phyloP scores from a whole-genome alignment of 2,113 vertebrate genomes.

The Tonatia bakeri region DNA sequence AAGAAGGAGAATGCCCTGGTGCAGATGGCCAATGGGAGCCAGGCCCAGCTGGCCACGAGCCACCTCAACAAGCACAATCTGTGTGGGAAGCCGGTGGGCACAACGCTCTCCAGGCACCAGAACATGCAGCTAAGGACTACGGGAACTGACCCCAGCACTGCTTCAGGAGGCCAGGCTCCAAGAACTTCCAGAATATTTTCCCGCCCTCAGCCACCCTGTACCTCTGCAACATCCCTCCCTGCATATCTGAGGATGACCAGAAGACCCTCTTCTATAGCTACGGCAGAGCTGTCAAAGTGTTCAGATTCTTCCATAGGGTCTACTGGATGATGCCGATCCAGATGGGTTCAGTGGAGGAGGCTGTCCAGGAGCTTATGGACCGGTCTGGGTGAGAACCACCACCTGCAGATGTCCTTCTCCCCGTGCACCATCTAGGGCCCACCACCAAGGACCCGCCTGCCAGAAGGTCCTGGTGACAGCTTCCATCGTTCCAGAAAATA shows the following conservation, averaged over 20 bases:
- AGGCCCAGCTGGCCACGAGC: slow-evolving; percentile 96
- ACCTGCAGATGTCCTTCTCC: slow-evolving; percentile 95
- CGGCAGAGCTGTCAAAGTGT: slow-evolving; percentile 88
- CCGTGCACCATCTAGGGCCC: slow-evolving; percentile 92
- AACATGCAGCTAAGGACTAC: slow-evolving; percentile 94
- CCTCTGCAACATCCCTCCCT: slow-evolving; percentile 91
- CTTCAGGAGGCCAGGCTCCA: slow-evolving; percentile 97
- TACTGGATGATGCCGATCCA: slow-evolving; percentile 97
- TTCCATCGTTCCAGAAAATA: slow-evolving; percentile 86
- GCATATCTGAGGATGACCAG: no score
- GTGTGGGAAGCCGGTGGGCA: slow-evolving; percentile 88
- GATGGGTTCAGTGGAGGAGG: slow-evolving; percentile 95
- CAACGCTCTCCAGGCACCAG: slow-evolving; percentile 93
- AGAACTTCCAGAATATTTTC: slow-evolving; percentile 97
- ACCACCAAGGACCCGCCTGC: background rate
- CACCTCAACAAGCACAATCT: slow-evolving; percentile 93
- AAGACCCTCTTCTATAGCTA: slow-evolving; percentile 85
- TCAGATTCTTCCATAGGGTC: slow-evolving; percentile 98
- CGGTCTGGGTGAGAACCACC: slow-evolving; percentile 94
- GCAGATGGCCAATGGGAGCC: slow-evolving; percentile 93
- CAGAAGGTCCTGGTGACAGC: slow-evolving; percentile 69
- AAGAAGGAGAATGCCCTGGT: slow-evolving; percentile 94
- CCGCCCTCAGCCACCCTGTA: slow-evolving; percentile 94
- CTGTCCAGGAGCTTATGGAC: slow-evolving; percentile 92
- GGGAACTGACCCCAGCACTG: slow-evolving; percentile 92